phyloP scores from a whole-genome alignment of 2,888 invertebrate species.

The Chrysolina haemoptera region DNA sequence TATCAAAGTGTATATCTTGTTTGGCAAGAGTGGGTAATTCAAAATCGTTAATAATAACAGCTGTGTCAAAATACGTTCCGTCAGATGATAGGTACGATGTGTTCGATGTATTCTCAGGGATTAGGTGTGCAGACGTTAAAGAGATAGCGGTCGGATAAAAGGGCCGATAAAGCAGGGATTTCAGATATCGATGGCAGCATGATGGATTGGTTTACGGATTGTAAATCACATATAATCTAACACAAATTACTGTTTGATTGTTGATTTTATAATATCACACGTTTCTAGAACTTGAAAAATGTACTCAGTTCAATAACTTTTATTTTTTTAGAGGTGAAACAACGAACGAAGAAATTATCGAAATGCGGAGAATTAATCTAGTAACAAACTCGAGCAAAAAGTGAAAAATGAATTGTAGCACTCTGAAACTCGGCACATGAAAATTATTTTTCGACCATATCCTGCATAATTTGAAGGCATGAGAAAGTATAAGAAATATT shows the following conservation, averaged over 20 bases:
- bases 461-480: too few species aligned
- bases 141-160: constrained; percentile 68
- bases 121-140: constrained; percentile 65
- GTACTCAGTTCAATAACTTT: constrained; percentile 26
- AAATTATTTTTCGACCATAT: too few species aligned
- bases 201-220: constrained; percentile 70
- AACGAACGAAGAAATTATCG: too few species aligned
- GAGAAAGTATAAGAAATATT: too few species aligned
- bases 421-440: too few species aligned
- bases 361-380: too few species aligned
- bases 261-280: constrained; percentile 57
- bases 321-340: not conserved
- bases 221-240: constrained; percentile 71
- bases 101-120: constrained; percentile 61
- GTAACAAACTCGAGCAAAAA: too few species aligned
- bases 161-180: constrained; percentile 69
- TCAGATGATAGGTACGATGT: constrained; percentile 37
- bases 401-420: too few species aligned
- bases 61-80: constrained; percentile 41
- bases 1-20: constrained; percentile 30
- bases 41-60: constrained; percentile 32
- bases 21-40: constrained; percentile 38
- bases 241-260: constrained; percentile 65
- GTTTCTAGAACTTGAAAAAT: constrained; percentile 35
- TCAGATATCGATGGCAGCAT: constrained; percentile 69